phyloP scores from a whole-genome alignment of 30 jellyfish, hydroid and myxozoan species.

The Cassiopea andromeda region DNA sequence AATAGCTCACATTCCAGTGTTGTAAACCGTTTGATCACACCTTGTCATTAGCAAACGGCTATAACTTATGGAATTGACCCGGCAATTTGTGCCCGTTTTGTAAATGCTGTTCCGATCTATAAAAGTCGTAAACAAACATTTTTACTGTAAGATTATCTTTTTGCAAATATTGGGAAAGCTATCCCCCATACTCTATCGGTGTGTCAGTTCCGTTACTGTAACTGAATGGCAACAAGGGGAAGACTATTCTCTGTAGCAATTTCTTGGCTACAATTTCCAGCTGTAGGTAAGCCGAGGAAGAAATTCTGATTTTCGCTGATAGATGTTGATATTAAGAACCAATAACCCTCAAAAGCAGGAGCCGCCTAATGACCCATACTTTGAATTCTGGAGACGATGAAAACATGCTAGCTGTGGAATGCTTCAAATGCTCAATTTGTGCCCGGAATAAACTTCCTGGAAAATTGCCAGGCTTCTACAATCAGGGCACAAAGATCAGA shows the following conservation, averaged over 20 bases:
- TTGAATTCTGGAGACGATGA: too few relatives aligned
- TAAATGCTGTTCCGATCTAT: not conserved
- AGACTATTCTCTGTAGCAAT: not conserved
- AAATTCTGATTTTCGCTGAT: too few relatives aligned
- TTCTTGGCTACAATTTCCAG: not conserved
- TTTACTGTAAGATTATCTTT: constrained; percentile 31
- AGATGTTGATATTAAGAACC: too few relatives aligned
- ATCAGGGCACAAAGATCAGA: too few relatives aligned
- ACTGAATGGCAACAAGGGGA: not conserved
- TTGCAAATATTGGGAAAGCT: constrained; percentile 12
- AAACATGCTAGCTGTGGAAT: too few relatives aligned
- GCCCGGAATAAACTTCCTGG: too few relatives aligned
- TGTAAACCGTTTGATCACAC: constrained; percentile 47
- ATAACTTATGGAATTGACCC: constrained; percentile 59
- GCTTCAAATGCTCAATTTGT: too few relatives aligned
- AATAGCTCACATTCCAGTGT: constrained; percentile 60
- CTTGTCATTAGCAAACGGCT: constrained; percentile 62
- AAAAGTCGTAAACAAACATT: not conserved
- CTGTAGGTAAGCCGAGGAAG: too few relatives aligned
- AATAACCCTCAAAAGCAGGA: too few relatives aligned
- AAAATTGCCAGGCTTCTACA: too few relatives aligned
- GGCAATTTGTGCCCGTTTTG: not conserved
- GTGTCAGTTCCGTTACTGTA: not conserved
- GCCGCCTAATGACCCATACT: too few relatives aligned
- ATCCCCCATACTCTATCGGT: not conserved